phyloP scores from a whole-genome alignment of 2,113 vertebrate species.

The Albula goreensis region DNA sequence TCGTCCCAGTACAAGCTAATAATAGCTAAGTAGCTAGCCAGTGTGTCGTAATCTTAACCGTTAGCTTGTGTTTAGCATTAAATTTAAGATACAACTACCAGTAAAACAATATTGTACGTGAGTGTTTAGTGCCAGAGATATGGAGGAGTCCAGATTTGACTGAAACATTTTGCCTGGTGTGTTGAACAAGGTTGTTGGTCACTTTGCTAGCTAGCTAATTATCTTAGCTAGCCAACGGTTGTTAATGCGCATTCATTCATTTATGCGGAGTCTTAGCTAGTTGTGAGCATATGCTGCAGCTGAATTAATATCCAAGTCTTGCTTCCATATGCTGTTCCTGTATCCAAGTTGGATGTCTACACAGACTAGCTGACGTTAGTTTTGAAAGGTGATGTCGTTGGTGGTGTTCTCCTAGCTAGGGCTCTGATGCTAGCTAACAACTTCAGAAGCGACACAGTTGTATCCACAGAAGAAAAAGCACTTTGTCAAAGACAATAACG shows the following conservation, averaged over 20 bases:
- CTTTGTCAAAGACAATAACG: conserved; percentile 4
- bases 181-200: not conserved
- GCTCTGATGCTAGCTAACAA: not conserved
- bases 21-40: not conserved
- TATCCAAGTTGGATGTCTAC: not conserved
- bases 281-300: not conserved
- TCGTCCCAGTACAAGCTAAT: not conserved
- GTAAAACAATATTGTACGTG: not conserved
- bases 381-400: not conserved
- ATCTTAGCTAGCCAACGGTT: not conserved
- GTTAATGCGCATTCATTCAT: not conserved
- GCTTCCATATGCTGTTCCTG: not conserved
- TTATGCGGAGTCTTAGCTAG: not conserved
- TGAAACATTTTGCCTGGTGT: not conserved
- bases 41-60: not conserved
- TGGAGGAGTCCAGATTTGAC: not conserved
- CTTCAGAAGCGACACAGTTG: not conserved
- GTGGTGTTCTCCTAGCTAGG: too few relatives aligned
- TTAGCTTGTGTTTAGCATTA: not conserved
- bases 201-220: not conserved
- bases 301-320: not conserved
- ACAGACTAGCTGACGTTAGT: not conserved
- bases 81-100: not conserved
- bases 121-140: not conserved
- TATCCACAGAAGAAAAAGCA: not conserved